These are phyloP conservation scores for Sepioteuthis lessoniana DNA, from an alignment of 2,888 invertebrate species.

Conservation along the genomic window DNA sequence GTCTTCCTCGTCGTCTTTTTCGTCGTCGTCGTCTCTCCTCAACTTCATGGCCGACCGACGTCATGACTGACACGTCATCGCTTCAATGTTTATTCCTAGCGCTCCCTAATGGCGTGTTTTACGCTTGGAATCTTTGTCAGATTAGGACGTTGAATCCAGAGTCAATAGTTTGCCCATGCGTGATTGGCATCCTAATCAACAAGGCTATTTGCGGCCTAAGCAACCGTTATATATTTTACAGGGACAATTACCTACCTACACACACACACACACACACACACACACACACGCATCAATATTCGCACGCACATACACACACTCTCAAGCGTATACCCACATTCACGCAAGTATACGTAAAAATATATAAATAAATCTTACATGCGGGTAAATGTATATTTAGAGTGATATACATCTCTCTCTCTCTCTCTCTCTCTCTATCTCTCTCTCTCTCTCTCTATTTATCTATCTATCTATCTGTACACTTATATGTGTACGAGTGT, in stretches of 20 bases:
- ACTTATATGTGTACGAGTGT: not conserved
- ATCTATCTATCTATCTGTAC: no score
- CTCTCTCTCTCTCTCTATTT: no score
- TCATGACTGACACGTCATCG: constrained; percentile 33
- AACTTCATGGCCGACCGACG: not conserved
- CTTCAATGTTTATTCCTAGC: not conserved
- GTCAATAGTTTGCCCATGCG: not conserved
- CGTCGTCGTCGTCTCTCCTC: not conserved
- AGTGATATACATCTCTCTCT: no score
- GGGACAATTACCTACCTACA: not conserved
- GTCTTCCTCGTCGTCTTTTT: not conserved
- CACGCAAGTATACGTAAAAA: no score
- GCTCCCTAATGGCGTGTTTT: not conserved
- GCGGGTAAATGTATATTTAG: no score
- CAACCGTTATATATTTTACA: constrained; percentile 16
- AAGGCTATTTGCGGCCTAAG: not conserved
- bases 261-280: no score
- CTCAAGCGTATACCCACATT: no score
- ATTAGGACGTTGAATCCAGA: not conserved
- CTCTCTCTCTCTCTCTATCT: no score
- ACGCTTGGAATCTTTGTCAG: not conserved
- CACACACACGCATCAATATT: no score
- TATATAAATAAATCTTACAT: no score
- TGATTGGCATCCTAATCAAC: constrained; percentile 9
- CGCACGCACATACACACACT: no score